These are phyloP conservation scores for Neolamprologus modestus DNA, from an alignment of 2,113 vertebrate species.

Conservation along the genomic window DNA sequence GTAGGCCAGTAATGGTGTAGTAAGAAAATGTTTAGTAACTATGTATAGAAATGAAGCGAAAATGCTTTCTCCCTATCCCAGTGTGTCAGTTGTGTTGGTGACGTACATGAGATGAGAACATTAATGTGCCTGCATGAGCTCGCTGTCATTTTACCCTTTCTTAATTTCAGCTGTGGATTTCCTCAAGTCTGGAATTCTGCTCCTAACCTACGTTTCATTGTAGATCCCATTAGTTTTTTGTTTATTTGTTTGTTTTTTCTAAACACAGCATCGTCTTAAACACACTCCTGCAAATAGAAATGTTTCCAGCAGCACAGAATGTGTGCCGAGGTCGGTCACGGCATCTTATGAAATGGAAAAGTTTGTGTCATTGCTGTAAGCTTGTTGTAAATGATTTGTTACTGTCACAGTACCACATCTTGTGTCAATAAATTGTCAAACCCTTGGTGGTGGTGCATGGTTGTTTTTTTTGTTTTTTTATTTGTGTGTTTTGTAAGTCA, in stretches of 20 bases:
- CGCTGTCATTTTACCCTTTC: not conserved
- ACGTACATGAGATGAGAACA: not conserved
- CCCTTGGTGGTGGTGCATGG: not conserved
- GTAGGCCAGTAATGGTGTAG: constrained; percentile 32
- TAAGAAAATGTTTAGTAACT: constrained; percentile 2
- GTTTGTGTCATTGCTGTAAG: constrained; percentile 7
- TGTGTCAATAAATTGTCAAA: constrained; percentile 47
- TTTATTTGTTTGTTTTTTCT: not conserved
- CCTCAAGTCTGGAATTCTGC: not conserved
- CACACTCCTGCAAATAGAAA: not conserved
- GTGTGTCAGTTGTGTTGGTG: not conserved
- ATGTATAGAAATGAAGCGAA: not conserved
- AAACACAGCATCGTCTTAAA: not conserved
- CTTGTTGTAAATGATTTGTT: constrained; percentile 21
- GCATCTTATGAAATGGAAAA: not conserved
- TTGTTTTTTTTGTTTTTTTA: accelerated
- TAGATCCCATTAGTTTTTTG: not conserved
- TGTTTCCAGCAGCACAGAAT: not conserved
- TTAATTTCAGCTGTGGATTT: not conserved
- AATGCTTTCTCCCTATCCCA: not conserved
- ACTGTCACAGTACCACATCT: constrained; percentile 17
- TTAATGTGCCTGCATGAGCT: constrained; percentile 25
- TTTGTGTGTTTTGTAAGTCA: not conserved
- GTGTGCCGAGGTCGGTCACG: not conserved
- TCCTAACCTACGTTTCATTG: not conserved